Evolutionary conservation across 2,888 invertebrate species (phyloP), one percentile per base, ranked within the genome.

Genomic region (Halictus ligatus): DNA sequence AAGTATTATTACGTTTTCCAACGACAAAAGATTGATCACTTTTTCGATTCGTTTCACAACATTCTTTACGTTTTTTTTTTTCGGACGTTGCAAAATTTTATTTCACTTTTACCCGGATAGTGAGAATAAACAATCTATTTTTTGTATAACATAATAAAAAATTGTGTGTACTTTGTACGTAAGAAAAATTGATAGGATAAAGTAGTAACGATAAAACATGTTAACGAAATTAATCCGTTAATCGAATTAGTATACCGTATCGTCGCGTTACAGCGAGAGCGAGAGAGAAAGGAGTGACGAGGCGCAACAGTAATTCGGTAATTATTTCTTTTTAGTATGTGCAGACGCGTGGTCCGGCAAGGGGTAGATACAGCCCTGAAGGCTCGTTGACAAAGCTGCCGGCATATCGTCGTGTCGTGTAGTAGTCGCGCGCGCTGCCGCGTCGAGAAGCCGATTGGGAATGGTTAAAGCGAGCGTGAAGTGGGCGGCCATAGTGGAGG

Each of bases 401-500:
- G 83, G 77, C 78, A 83, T 29, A 29, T 67, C 75, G 80, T 84
- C 74, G 75, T 82, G 81, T 81, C 74, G 75, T 82, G 81, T 81
- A 83, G 81, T 74, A 81, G 89, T 74, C 67, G 80, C 58, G 81
- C 82, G 84, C 89, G 80, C 76, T 82, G 84, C 74, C 74, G 81
- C 84, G 83, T 79, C 69, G 78, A 80, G 76, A 78, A 89, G 76
- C 80, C 85, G 85, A 89, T 89, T 89, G 87, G 83, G 72, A 85
- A 81, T 80, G 90, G 83, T 83, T 73, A 78, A 83, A 90, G 79
- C 74, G 83, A 89, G 58, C 86, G 84, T 64, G 78, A 84, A 89
- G 86, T 74, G 75, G 77, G 78, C 75, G 77, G 86, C 84, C 84
- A 86, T 88, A 87, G 79, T 67, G 78, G 50, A 71, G 60, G 81